phyloP scores from a whole-genome alignment of 53 echinoderm and acorn worm species.

The Zoroaster sp. region DNA sequence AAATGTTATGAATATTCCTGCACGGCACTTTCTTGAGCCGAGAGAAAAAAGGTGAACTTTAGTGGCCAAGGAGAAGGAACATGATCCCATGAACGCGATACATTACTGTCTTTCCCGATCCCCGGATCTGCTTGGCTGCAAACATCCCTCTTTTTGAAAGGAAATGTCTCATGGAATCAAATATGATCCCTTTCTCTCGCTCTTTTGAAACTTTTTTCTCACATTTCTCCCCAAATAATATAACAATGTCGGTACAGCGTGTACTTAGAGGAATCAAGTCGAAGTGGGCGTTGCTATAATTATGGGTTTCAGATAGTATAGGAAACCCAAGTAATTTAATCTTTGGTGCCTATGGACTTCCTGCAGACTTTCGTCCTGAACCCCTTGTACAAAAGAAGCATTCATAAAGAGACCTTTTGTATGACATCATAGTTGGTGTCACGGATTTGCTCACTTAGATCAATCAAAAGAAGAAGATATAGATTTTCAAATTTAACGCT shows the following conservation, averaged over 20 bases:
- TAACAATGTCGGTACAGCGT: background rate
- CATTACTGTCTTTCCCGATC: background rate
- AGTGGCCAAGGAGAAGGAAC: background rate
- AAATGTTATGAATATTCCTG: too few relatives aligned
- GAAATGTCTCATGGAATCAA: slow-evolving; percentile 7
- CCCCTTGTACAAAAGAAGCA: background rate
- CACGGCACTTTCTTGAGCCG: too few relatives aligned
- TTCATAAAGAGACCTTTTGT: background rate
- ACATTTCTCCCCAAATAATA: background rate
- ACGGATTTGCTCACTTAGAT: too few relatives aligned
- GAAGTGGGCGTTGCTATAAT: background rate
- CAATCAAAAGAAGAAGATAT: too few relatives aligned
- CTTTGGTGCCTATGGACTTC: background rate
- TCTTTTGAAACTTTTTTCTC: background rate
- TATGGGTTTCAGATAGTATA: background rate
- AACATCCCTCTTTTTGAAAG: background rate
- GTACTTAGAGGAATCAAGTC: background rate
- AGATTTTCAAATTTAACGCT: too few relatives aligned
- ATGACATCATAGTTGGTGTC: too few relatives aligned
- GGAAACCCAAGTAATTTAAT: background rate
- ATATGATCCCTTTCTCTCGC: background rate
- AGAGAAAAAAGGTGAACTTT: slow-evolving; percentile 4
- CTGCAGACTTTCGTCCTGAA: background rate
- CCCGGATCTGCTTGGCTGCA: background rate
- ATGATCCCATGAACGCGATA: slow-evolving; percentile 2